Percentiles rank a stretch among this genome's conserved stretches.
These are phyloP conservation scores for Natator depressus DNA, from an alignment of 2,113 vertebrate species.

Conservation along the genomic window DNA sequence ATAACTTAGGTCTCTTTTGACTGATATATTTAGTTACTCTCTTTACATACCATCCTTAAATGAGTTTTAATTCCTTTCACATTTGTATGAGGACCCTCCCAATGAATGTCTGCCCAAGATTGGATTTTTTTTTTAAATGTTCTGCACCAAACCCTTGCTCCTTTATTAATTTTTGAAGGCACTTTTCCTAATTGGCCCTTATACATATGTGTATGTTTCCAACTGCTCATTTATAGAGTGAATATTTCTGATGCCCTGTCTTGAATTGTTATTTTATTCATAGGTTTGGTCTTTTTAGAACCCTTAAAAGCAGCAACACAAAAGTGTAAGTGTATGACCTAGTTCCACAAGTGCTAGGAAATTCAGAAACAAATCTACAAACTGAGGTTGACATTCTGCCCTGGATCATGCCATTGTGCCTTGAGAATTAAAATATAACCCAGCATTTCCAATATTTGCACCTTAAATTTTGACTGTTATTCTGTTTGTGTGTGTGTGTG, in stretches of 20 bases:
- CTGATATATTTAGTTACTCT: not conserved
- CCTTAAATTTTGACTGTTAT: not conserved
- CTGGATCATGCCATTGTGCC: not conserved
- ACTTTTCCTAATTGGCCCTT: not conserved
- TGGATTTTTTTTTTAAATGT: not conserved
- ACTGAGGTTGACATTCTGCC: not conserved
- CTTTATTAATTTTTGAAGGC: not conserved
- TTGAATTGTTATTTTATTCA: not conserved
- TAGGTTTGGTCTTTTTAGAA: not conserved
- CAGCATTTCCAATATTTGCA: not conserved
- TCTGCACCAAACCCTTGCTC: not conserved
- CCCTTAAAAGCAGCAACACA: not conserved
- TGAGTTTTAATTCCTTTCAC: not conserved
- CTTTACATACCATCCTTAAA: not conserved
- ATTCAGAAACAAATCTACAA: not conserved
- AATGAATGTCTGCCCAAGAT: too few species aligned
- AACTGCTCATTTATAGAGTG: not conserved
- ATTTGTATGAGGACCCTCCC: not conserved
- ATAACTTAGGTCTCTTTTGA: not conserved
- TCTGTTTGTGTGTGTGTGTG: not conserved
- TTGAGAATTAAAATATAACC: not conserved
- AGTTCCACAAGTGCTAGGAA: not conserved
- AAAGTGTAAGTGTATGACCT: not conserved
- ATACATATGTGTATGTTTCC: not conserved
- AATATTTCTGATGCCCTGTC: not conserved